Conservation (phyloP, 2,113 vertebrate species). For the Atherinomorus stipes region DNA sequence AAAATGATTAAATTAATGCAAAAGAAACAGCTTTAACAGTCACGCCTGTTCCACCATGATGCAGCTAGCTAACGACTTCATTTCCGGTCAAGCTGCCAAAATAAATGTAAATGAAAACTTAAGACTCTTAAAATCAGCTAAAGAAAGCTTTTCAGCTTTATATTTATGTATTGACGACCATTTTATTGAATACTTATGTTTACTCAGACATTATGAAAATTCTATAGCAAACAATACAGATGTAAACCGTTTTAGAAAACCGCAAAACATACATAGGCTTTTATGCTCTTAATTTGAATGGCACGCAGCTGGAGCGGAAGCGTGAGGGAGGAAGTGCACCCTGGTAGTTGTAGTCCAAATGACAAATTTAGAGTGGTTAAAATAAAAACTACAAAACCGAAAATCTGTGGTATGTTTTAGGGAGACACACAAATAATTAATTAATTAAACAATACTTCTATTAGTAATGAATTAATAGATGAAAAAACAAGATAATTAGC, state of each 20-base stretch:
- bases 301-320: not conserved
- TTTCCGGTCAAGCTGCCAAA: slow-evolving; percentile 46
- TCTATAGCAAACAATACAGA: not conserved
- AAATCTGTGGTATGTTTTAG: too few relatives aligned
- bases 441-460: too few relatives aligned
- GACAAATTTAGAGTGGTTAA: fast-evolving
- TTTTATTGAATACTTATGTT: too few relatives aligned
- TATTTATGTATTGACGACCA: too few relatives aligned
- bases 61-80: not conserved
- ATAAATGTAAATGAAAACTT: slow-evolving; percentile 17
- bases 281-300: slow-evolving; percentile 36
- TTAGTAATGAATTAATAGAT: too few relatives aligned
- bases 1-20: not conserved
- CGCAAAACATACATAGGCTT: not conserved
- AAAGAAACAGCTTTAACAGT: not conserved
- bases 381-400: too few relatives aligned
- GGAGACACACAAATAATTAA: too few relatives aligned
- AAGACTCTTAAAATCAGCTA: too few relatives aligned
- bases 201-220: too few relatives aligned
- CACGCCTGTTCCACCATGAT: slow-evolving; percentile 4
- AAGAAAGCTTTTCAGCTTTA: too few relatives aligned
- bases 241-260: not conserved
- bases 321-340: not conserved
- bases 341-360: slow-evolving; percentile 37
- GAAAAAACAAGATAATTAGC: too few relatives aligned